Percentiles rank a stretch among this genome's conserved stretches.
phyloP scores from a whole-genome alignment of 2,113 vertebrate genomes.

The Tenebrosternarchus preto region DNA sequence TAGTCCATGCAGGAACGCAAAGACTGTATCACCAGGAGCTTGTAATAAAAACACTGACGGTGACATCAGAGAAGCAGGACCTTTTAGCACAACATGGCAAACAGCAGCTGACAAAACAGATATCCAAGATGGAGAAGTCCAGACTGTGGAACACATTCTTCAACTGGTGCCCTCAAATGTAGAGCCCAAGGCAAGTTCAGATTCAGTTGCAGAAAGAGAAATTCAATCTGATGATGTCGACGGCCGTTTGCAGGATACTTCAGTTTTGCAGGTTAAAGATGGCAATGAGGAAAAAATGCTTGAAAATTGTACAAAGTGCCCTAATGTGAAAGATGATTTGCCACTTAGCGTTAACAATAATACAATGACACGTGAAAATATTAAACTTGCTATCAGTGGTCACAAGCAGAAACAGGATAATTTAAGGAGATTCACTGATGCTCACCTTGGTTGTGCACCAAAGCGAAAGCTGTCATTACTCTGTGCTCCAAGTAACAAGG shows the following conservation, averaged over 20 bases:
- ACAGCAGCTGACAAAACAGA: constrained; percentile 17
- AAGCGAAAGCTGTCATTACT: constrained; percentile 64
- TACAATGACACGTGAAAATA: neutral
- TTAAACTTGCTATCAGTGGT: constrained; percentile 21
- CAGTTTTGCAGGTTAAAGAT: constrained; percentile 4
- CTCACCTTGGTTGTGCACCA: neutral
- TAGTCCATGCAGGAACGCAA: constrained; percentile 10
- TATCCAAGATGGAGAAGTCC: neutral
- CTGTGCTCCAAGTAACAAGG: neutral
- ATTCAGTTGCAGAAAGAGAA: constrained; percentile 11
- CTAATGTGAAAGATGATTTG: neutral
- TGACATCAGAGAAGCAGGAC: neutral
- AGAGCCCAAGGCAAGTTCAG: neutral
- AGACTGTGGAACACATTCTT: constrained; percentile 21
- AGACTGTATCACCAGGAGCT: neutral
- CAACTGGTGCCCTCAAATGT: neutral
- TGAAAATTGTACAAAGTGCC: neutral
- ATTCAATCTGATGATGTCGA: neutral
- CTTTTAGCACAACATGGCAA: neutral
- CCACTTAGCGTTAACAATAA: neutral
- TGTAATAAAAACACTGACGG: constrained; percentile 5
- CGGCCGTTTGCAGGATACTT: neutral
- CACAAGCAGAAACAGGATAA: constrained; percentile 28
- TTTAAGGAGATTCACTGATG: constrained; percentile 31
- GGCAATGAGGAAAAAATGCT: neutral